Evolutionary conservation across 2,888 invertebrate genomes (phyloP), one percentile per base, ranked within the genome.

Genomic region (Trissolcus japonicus): DNA sequence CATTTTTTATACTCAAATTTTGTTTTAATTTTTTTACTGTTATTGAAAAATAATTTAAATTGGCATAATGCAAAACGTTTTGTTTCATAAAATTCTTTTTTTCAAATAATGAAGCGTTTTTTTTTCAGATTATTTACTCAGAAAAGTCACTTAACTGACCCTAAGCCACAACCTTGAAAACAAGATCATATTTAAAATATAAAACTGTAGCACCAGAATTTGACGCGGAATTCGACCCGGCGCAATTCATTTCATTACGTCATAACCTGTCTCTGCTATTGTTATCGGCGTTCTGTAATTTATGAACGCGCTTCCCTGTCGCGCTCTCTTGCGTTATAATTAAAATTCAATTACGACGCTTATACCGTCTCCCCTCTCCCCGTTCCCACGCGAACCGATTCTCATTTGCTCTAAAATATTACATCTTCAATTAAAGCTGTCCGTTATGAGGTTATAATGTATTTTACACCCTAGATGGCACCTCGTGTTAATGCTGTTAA

Each of bases 231-330:
- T 21, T 19, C 29, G 50, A 51, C 25, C 48, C 41, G 17, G 17
- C 43, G 50, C 55, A 48, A 61, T 56, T 66, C 73, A 66, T 61
- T 76, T 71, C 71, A 71, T 71, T 76, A 71, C 62, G 66, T 71
- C 66, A 69, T 56, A 63, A 61, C 71, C 62, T 43, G 75, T 63
- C 63, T 35, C 57, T 14, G 60, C 55, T 60, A 73, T 72, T 66
- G 73, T 66, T 71, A 76, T 76, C 66, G 76, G 57, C 61, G 43
- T 71, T 71, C 35, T 62, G 66, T 66, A 68, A 76, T 76, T 76
- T 76, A 76, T 76, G 76, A 66, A 59, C 46, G 54, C 40, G 54
- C 40, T 59, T 43, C 68, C 57, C 43, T 51, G 35, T 16, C 40
- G 21, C 40, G 40, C 56, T 50, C 59, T 53, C 60, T 48, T 29